Evolutionary conservation across 2,797 vertebrate genomes (phyloP).

Genomic region (Gymnodraco acuticeps): DNA sequence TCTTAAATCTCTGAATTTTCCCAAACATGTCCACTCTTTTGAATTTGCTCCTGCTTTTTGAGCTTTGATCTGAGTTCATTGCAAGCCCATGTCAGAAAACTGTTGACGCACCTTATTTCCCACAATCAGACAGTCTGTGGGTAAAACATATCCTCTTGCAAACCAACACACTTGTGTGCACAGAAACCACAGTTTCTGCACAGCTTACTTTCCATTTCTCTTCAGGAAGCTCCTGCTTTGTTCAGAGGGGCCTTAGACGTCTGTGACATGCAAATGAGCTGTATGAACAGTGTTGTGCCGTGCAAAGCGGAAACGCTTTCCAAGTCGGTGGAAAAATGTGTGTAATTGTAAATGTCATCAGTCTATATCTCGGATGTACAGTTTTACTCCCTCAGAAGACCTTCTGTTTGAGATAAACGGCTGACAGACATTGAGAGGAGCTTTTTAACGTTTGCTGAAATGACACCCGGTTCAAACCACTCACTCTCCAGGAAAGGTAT

Average conservation of each 20-base stretch:
- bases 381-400: constrained; percentile 69
- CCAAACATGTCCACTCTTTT: constrained; percentile 50
- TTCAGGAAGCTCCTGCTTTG: constrained; percentile 81
- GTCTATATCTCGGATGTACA: constrained; percentile 69
- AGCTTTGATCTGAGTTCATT: background rate
- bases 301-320: constrained; percentile 73
- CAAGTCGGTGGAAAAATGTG: constrained; percentile 77
- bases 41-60: background rate
- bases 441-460: constrained; percentile 72
- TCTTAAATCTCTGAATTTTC: constrained; percentile 30
- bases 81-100: constrained; percentile 1
- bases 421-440: constrained; percentile 51
- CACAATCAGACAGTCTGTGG: constrained; percentile 54
- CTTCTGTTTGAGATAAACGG: constrained; percentile 56
- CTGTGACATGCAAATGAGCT: constrained; percentile 71
- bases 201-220: constrained; percentile 81
- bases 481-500: constrained; percentile 74
- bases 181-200: constrained; percentile 76
- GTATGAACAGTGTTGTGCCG: constrained; percentile 39
- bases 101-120: constrained; percentile 55
- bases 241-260: constrained; percentile 57
- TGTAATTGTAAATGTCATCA: constrained; percentile 81
- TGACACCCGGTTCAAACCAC: constrained; percentile 77
- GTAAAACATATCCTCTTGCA: constrained; percentile 51
- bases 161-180: constrained; percentile 40